Evolutionary conservation across 2,113 vertebrate species (phyloP).

Genomic region (Hassar affinis): DNA sequence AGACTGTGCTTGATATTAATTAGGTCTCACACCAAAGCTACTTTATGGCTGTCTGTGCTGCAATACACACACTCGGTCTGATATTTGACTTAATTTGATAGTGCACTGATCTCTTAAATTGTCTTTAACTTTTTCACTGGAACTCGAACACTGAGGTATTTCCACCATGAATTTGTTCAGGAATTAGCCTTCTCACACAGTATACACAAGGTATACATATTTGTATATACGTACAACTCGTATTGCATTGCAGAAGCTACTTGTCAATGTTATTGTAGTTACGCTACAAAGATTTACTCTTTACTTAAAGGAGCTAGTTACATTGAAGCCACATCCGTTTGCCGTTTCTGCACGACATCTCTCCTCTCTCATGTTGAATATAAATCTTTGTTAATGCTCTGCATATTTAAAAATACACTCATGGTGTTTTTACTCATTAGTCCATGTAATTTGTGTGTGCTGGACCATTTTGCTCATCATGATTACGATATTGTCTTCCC

Average conservation of each 20-base stretch:
- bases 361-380: constrained; percentile 23
- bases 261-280: too few relatives aligned
- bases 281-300: too few relatives aligned
- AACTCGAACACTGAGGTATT: constrained; percentile 1
- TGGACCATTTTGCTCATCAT: constrained; percentile 14
- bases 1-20: constrained; percentile 63
- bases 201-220: too few relatives aligned
- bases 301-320: too few relatives aligned
- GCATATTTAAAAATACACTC: neutral
- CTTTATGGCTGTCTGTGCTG: constrained; percentile 34
- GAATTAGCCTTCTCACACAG: neutral
- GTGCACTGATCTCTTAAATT: constrained; percentile 26
- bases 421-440: constrained; percentile 1
- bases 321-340: too few relatives aligned
- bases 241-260: too few relatives aligned
- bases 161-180: constrained; percentile 22
- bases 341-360: constrained; percentile 11
- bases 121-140: constrained; percentile 34
- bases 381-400: constrained; percentile 17
- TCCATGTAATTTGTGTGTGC: constrained; percentile 25
- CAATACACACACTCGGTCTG: constrained; percentile 12
- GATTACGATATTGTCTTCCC: constrained; percentile 7
- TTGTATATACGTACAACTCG: too few relatives aligned
- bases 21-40: constrained; percentile 48
- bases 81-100: constrained; percentile 7